Evolutionary conservation across 2,113 vertebrate genomes (phyloP).

Genomic region (Bubo bubo): DNA sequence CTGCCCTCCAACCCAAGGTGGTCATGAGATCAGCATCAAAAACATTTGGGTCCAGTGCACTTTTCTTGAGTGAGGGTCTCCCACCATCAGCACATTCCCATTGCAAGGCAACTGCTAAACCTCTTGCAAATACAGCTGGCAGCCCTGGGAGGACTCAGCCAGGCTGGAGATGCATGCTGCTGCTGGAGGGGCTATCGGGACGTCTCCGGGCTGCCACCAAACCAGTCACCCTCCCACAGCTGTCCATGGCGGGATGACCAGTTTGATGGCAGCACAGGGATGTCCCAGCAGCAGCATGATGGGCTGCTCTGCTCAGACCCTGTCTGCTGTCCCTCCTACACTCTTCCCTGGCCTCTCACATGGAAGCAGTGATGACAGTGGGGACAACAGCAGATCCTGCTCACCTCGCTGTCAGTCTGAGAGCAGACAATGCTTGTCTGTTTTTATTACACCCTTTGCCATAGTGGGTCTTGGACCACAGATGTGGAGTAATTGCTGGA

Average conservation of each 20-base stretch:
- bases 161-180: not conserved
- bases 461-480: not conserved
- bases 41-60: fast-evolving
- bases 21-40: not conserved
- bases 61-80: not conserved
- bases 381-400: not conserved
- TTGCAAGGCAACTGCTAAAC: not conserved
- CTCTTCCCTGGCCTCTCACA: not conserved
- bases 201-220: fast-evolving
- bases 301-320: not conserved
- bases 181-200: not conserved
- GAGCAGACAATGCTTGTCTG: not conserved
- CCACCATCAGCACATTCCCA: not conserved
- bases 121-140: not conserved
- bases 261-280: fast-evolving
- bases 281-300: fast-evolving
- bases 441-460: not conserved
- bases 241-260: fast-evolving
- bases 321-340: not conserved
- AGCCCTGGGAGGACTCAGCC: not conserved
- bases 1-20: not conserved
- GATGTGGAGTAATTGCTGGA: not conserved
- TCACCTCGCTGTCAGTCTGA: fast-evolving
- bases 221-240: fast-evolving
- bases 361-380: not conserved